Evolutionary conservation across 2,797 vertebrate species (phyloP).

Genomic region (Mastacembelus armatus): DNA sequence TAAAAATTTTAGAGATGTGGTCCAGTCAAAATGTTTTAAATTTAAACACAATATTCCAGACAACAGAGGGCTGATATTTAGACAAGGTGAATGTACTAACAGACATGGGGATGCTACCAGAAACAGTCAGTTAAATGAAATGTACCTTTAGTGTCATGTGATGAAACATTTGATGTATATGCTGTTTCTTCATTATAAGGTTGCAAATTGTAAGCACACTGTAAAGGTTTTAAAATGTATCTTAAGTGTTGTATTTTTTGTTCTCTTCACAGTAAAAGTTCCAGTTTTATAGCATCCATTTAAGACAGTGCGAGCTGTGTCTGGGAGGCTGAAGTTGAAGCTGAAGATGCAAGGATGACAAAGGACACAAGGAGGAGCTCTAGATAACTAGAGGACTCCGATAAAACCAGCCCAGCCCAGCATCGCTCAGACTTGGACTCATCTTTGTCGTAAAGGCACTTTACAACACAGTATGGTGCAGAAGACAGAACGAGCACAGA

Average conservation of each 20-base stretch:
- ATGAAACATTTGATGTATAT: too few relatives aligned
- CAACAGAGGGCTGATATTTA: background rate
- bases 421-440: constrained; percentile 49
- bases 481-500: constrained; percentile 57
- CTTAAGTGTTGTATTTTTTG: constrained; percentile 14
- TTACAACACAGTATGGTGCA: constrained; percentile 58
- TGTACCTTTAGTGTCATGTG: too few relatives aligned
- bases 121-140: too few relatives aligned
- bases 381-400: constrained; percentile 48
- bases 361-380: constrained; percentile 41
- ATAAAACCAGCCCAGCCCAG: constrained; percentile 41
- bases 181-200: too few relatives aligned
- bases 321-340: constrained; percentile 42
- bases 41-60: background rate
- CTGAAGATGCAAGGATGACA: constrained; percentile 39
- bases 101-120: too few relatives aligned
- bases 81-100: too few relatives aligned
- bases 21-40: too few relatives aligned
- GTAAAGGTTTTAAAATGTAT: background rate
- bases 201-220: background rate
- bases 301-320: constrained; percentile 35
- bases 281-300: constrained; percentile 82
- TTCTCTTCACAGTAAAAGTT: constrained; percentile 69
- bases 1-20: too few relatives aligned
- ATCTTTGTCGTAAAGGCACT: constrained; percentile 69